Base-by-base conservation (phyloP, 2,113 vertebrate species). In the Siniperca knerii region DNA sequence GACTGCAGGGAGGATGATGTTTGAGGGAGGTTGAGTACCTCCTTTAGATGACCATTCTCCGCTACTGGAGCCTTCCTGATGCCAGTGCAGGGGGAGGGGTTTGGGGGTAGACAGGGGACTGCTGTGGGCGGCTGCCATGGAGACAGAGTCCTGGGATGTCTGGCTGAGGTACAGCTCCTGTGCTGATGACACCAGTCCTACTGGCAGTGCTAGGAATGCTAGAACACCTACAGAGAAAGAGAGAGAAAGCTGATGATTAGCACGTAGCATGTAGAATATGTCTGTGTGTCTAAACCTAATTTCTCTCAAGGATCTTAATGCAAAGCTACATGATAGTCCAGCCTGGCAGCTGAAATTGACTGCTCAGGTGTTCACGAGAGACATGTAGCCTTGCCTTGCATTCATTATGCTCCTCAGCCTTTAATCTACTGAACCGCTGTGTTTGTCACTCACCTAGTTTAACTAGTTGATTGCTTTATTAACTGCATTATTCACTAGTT, bases 191-290 rank as follows among this genome's bases (percentile, higher is more conserved):
- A 95, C 95, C 94, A 96, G 95, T 87, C 96, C 97, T 95, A 96
- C 96, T 80, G 96, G 96, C 96, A 97, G 96, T 92, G 96, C 96
- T 96, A 98, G 96, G 95, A 97, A 96, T 92, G 97, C 95, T 94
- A 99, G 95, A 95, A 98, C 95, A 97, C 97, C 98, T 99, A 84
- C 23, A 80, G 66, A 83, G 0, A 89, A 58, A 74, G n/a, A 69
- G 23, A 87, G 3, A 79, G 69, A 60, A 48, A 60, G 5, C 44
- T 15, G 7, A 42, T 33, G 3, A 75, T 68, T 37, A 77, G 25
- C 23, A 35, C 25, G 2, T 11, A 18, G 73, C 29, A 29, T 52
- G 42, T 0, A 55, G 37, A 68, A 79, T 40, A 50, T n/a, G 25
- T 66, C 62, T 60, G 9, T 21, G 23, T 25, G 18, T 6, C 20